Evolutionary conservation across 2,888 invertebrate species (phyloP), one percentile per base, ranked within the genome.

Genomic region (Sphecodes monilicornis): DNA sequence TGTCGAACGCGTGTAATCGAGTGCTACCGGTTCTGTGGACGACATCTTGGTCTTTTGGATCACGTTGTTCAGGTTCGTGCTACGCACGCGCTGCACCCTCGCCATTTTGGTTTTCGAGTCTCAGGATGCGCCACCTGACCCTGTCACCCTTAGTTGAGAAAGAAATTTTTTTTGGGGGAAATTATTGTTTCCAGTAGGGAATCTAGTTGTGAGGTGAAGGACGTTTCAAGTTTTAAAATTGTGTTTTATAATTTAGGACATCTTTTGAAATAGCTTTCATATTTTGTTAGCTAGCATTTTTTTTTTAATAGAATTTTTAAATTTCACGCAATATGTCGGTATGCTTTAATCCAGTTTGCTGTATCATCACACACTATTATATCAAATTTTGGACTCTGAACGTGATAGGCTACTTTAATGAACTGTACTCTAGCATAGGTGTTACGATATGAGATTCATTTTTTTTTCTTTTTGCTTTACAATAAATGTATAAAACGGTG

Each of bases 1-100:
- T 66, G 66, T 60, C 60, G 60, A 60, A 60, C 60, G 32, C 29
- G 60, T 60, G 60, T 60, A 60, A 60, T 60, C 60, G 29, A 60
- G 60, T 60, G 60, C 32, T 60, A 60, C 60, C 60, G 60, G 60
- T 29, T 60, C 29, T 60, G 60, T 60, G 29, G 32, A 60, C 18
- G 60, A 60, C 29, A 29, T 60, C 60, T 60, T 29, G 29, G 32
- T 60, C 60, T 60, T 60, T 60, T 29, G 60, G 60, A 60, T 60
- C 60, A 60, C 60, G 18, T 29, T 32, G 29, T 16, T 60, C 60
- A 60, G 60, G 60, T 29, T 60, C 18, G 60, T 18, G 29, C 60
- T 60, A 60, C 29, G 60, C 60, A 29, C 60, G 29, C 60, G 60
- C 60, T 60, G 60, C 60, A 60, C 60, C 60, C 60, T 60, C 60